These are phyloP conservation scores for Theropithecus gelada DNA, from an alignment of 2,113 vertebrate genomes.

Conservation along the genomic window DNA sequence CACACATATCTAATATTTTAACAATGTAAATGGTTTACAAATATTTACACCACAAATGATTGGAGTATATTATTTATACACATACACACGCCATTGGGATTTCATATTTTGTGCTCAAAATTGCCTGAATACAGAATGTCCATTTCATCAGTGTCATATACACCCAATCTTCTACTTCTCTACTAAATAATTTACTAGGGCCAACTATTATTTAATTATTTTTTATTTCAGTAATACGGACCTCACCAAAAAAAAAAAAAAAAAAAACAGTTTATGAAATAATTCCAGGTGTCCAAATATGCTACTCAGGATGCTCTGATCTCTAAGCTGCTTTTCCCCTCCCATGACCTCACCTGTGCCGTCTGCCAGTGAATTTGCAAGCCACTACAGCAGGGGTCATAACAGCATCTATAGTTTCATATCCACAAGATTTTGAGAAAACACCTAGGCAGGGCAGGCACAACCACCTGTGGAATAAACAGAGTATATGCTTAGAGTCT, in stretches of 20 bases:
- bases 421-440: not conserved
- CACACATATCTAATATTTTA: not conserved
- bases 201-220: not conserved
- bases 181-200: not conserved
- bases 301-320: not conserved
- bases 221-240: not conserved
- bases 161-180: not conserved
- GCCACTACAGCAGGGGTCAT: not conserved
- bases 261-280: not conserved
- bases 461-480: not conserved
- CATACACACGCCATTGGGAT: accelerated
- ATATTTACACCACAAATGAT: not conserved
- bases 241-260: not conserved
- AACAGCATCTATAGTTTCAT: not conserved
- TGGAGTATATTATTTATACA: not conserved
- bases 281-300: not conserved
- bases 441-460: too few relatives aligned
- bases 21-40: not conserved
- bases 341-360: not conserved
- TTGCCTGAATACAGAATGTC: not conserved
- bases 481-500: not conserved
- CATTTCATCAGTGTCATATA: not conserved
- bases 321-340: not conserved
- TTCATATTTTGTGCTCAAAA: not conserved
- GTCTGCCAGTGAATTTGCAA: not conserved